These are phyloP conservation scores for Troilus luridus DNA, from an alignment of 2,888 invertebrate genomes.

Conservation along the genomic window DNA sequence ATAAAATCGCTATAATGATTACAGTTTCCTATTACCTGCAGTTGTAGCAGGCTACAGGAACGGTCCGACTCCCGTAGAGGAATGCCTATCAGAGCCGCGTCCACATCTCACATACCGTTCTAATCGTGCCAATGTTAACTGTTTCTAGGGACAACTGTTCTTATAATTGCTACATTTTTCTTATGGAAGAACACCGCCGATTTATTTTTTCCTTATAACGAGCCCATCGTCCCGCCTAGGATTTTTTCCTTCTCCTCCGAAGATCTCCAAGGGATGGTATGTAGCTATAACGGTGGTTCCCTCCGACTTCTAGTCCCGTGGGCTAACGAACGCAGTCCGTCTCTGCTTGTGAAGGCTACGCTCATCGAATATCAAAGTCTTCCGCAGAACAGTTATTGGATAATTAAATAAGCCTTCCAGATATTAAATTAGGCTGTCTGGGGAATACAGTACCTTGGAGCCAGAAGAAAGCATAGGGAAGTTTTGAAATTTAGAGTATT, in stretches of 20 bases:
- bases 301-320: not conserved
- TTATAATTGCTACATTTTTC: constrained; percentile 42
- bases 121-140: constrained; percentile 36
- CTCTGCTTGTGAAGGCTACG: not conserved
- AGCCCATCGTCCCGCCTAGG: not conserved
- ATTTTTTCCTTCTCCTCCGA: not conserved
- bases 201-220: constrained; percentile 22
- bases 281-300: constrained; percentile 29
- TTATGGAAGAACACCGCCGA: not conserved
- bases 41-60: not conserved
- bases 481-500: too few relatives aligned
- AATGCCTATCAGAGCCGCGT: not conserved
- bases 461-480: not conserved
- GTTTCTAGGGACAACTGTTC: constrained; percentile 43
- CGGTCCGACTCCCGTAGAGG: not conserved
- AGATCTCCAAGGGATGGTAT: constrained; percentile 27
- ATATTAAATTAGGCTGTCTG: not conserved
- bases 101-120: constrained; percentile 35
- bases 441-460: not conserved
- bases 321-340: not conserved
- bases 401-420: not conserved
- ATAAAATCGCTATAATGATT: too few relatives aligned
- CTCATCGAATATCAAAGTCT: not conserved
- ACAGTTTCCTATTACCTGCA: not conserved
- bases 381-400: not conserved